A percentile compares a stretch with the other conserved stretches of the same genome.
Evolutionary conservation across 2,113 vertebrate species (phyloP).

Genomic region (Onychostoma macrolepis): DNA sequence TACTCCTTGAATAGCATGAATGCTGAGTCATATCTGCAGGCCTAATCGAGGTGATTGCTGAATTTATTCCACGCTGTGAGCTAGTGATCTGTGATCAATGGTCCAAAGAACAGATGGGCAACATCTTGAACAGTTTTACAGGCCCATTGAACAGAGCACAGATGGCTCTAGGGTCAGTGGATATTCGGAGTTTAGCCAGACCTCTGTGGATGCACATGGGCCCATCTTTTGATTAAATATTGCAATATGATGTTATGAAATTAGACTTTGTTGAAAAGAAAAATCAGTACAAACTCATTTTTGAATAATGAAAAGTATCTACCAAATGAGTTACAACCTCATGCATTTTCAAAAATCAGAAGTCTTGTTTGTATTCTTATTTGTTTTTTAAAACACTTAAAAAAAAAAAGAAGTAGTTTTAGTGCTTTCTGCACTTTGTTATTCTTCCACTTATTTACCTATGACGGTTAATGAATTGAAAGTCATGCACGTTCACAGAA

Average conservation of each 20-base stretch:
- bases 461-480: neutral
- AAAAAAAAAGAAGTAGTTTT: neutral
- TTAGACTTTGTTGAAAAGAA: neutral
- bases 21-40: slow-evolving; percentile 28
- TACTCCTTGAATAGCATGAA: neutral
- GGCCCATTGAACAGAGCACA: slow-evolving; percentile 10
- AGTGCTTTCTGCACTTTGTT: neutral
- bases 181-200: slow-evolving; percentile 9
- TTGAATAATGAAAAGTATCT: neutral
- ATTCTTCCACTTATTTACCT: neutral
- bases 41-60: neutral
- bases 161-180: neutral
- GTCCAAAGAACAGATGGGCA: slow-evolving; percentile 23
- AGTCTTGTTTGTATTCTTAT: neutral
- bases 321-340: neutral
- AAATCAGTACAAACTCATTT: neutral
- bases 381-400: no score
- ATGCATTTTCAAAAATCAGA: neutral
- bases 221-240: neutral
- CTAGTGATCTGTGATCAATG: slow-evolving; percentile 14
- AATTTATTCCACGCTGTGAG: slow-evolving; percentile 13
- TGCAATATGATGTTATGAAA: neutral
- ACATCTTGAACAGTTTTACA: slow-evolving; percentile 19
- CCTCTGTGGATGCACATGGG: neutral
- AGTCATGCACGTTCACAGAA: neutral